Conservation (phyloP, 2,888 invertebrate genomes). For the Mamestra brassicae region DNA sequence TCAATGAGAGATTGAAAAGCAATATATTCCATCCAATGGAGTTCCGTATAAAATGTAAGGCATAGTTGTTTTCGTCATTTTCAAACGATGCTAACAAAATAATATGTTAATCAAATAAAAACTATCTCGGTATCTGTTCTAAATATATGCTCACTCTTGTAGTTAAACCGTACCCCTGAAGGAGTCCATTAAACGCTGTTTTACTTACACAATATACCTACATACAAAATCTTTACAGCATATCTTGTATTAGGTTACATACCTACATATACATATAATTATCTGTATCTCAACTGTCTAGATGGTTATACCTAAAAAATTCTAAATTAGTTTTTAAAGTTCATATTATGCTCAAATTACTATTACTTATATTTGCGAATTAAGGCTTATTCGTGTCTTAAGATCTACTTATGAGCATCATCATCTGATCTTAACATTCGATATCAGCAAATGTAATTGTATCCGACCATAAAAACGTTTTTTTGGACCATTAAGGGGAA, state of each 20-base stretch:
- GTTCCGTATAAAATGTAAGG: slow-evolving; percentile 11
- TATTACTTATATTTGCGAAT: neutral
- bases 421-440: neutral
- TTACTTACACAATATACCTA: neutral
- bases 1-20: slow-evolving; percentile 43
- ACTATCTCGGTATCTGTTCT: neutral
- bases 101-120: neutral
- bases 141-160: neutral
- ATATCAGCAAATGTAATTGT: neutral
- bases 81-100: neutral
- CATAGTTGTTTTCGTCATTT: slow-evolving; percentile 1
- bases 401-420: neutral
- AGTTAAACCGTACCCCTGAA: neutral
- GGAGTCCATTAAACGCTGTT: neutral
- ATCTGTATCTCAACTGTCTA: neutral
- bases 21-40: slow-evolving; percentile 36
- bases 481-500: too few relatives aligned
- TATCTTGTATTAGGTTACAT: neutral
- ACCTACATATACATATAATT: neutral
- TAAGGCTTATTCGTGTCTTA: neutral
- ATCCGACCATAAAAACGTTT: too few relatives aligned
- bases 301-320: neutral
- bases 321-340: slow-evolving; percentile 10
- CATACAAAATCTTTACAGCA: neutral
- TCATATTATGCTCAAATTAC: neutral